Base-by-base conservation (phyloP, 2,113 vertebrate species). In the Silurus asotus region DNA sequence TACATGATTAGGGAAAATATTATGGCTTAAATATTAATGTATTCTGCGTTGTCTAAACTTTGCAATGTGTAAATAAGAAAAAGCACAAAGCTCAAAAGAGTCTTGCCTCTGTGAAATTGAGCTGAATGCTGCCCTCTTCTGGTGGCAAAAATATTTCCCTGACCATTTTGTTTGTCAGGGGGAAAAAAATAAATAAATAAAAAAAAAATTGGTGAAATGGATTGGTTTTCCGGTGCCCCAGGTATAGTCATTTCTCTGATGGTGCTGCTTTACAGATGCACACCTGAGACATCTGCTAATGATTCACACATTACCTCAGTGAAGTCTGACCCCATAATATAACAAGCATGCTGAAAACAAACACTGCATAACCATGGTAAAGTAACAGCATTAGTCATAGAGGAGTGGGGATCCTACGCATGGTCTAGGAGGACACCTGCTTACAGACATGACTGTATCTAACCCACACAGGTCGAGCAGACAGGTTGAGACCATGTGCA, bases 41-140 rank as follows among this genome's bases (percentile, higher is more conserved):
- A 1, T 56, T 77, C n/a, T 14, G 13, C 2, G 3, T 28, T 28
- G 75, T 78, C 25, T 17, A 78, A 78, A 37, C 25, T 7, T 37
- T 28, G 14, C 2, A 5, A 25, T 10, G 8, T 19, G 25, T 58
- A 37, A 78, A n/a, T 9, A 9, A 1, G 56, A 56, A 53, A 77
- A 25, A 64, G 25, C 13, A 3, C n/a, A 55, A 25, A 67, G 5
- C 74, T 56, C 37, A 25, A 62, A 25, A 62, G n/a, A 14, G 77
- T 79, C 45, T 45, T 13, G 48, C 4, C 20, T 13, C 70, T 3
- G 19, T 15, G 20, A 25, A 45, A n/a, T 9, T 28, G 70, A 17
- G n/a, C 65, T 53, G n/a, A 74, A 55, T 82, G 67, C 67, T 81
- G 85, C 85, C 85, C 55, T 64, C 69, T 61, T 28, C 48, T 81